Percentiles rank a stretch among this genome's conserved stretches.
Conservation (phyloP, 2,797 vertebrate genomes). For the Lepidocolaptes lacrymiger region DNA sequence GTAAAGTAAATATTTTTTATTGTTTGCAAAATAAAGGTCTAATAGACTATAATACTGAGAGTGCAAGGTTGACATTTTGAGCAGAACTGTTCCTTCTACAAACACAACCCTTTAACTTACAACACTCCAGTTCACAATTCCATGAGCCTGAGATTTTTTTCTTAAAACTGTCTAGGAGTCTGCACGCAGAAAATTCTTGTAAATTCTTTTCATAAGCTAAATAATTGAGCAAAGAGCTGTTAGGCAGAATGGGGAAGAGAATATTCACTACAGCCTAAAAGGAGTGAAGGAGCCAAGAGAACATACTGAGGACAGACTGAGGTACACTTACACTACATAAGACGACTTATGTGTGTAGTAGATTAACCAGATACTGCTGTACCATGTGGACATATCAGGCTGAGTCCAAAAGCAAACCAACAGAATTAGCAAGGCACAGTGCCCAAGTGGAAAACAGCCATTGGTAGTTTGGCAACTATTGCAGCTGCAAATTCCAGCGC, state of each 20-base stretch:
- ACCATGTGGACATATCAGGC: neutral
- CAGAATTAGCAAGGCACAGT: neutral
- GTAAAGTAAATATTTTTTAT: neutral
- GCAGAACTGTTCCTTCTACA: neutral
- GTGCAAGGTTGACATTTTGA: neutral
- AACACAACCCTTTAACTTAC: neutral
- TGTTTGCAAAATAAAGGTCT: neutral
- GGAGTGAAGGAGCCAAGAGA: neutral
- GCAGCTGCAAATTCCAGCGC: neutral
- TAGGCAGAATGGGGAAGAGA: neutral
- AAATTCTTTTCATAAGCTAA: neutral
- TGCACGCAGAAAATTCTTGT: neutral
- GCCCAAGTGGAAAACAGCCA: neutral
- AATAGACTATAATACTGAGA: neutral
- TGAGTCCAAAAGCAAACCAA: neutral
- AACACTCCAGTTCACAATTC: neutral
- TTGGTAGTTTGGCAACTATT: neutral
- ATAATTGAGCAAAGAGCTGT: neutral
- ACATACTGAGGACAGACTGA: neutral
- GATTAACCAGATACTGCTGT: neutral
- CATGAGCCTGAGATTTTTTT: neutral
- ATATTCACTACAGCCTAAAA: neutral
- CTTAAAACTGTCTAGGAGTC: neutral
- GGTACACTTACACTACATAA: neutral
- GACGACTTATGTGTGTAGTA: neutral